Evolutionary conservation across 1,140 invertebrate genomes (phyloP).

Genomic region (Polyergus mexicanus): DNA sequence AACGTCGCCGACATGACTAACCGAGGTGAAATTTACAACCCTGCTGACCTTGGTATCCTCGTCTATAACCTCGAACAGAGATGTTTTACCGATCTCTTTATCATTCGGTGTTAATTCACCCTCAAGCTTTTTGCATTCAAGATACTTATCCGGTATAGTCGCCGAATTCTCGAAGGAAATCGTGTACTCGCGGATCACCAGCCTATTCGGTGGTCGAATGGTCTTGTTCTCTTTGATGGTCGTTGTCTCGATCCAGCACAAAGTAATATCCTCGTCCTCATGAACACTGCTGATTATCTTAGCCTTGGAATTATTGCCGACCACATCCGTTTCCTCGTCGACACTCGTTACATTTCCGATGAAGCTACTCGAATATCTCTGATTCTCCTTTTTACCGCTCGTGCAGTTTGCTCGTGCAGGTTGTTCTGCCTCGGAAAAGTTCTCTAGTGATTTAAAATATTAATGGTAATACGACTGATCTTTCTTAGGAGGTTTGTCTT

Average conservation of each 20-base stretch:
- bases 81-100: conserved; percentile 44
- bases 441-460: neutral
- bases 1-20: conserved; percentile 44
- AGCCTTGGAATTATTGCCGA: conserved; percentile 48
- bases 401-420: neutral
- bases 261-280: conserved; percentile 69
- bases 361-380: conserved; percentile 51
- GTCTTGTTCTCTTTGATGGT: conserved; percentile 74
- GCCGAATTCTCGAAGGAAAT: conserved; percentile 77
- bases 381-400: conserved; percentile 16
- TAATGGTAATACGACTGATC: too few relatives aligned
- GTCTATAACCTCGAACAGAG: conserved; percentile 66
- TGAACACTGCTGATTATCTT: conserved; percentile 64
- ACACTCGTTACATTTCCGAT: conserved; percentile 29
- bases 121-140: conserved; percentile 64
- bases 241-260: conserved; percentile 76
- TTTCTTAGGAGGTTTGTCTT: neutral
- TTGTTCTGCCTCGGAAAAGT: neutral
- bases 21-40: conserved; percentile 63
- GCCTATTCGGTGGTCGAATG: conserved; percentile 56
- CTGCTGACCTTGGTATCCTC: conserved; percentile 72
- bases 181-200: conserved; percentile 74
- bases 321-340: conserved; percentile 28
- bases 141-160: conserved; percentile 71
- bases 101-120: conserved; percentile 63